These are phyloP conservation scores for Ophion slaviceki DNA, from an alignment of 2,888 invertebrate genomes.

Conservation along the genomic window DNA sequence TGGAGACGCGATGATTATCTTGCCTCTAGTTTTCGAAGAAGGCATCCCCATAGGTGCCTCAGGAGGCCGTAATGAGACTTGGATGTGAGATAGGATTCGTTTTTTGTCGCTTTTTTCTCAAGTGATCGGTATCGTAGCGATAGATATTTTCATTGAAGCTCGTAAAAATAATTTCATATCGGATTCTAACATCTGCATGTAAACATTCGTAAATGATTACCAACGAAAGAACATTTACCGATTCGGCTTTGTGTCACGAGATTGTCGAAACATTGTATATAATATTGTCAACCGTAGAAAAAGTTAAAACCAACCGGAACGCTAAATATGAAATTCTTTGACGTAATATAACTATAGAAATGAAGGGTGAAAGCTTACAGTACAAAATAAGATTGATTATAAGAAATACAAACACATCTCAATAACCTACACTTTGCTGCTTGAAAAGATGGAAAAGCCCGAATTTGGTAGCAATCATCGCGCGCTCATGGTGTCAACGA, in stretches of 20 bases:
- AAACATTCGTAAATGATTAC: constrained; percentile 34
- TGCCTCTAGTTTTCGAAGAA: constrained; percentile 9
- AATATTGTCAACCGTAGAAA: constrained; percentile 74
- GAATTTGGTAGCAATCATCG: constrained; percentile 70
- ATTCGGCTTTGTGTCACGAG: constrained; percentile 49
- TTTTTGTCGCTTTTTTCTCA: not conserved
- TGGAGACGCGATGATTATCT: constrained; percentile 41
- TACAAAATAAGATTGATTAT: constrained; percentile 79
- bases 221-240: constrained; percentile 60
- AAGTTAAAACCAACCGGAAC: constrained; percentile 81
- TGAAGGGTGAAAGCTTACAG: constrained; percentile 74
- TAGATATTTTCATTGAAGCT: constrained; percentile 13
- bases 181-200: constrained; percentile 26
- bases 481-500: constrained; percentile 61
- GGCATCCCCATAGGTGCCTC: constrained; percentile 25
- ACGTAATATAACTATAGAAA: constrained; percentile 79
- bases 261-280: constrained; percentile 53
- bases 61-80: constrained; percentile 4
- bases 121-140: constrained; percentile 10
- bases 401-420: constrained; percentile 81
- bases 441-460: constrained; percentile 75
- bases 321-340: constrained; percentile 80
- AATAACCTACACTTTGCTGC: constrained; percentile 79
- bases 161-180: constrained; percentile 35
- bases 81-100: constrained; percentile 14